Base-by-base conservation (phyloP, 2,113 vertebrate species). In the Xiphophorus couchianus region DNA sequence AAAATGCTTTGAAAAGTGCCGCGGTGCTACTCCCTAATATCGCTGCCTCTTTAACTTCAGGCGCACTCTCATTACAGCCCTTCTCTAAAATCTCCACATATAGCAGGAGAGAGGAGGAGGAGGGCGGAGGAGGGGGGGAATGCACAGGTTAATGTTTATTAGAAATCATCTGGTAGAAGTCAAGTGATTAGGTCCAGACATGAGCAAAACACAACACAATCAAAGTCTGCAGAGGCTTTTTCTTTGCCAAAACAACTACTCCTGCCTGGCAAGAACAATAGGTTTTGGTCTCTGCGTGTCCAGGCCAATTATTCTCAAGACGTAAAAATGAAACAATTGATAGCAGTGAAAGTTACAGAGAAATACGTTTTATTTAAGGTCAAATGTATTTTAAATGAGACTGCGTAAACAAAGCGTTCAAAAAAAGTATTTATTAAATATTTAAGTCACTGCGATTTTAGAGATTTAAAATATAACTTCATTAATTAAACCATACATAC, bases 1-100 rank as follows among this genome's bases (percentile, higher is more conserved):
- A 94, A 94, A 94, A 95, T 89, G 95, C 97, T 98, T 98, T 97
- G 97, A 98, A 98, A 98, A 96, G 93, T 94, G 94, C 96, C 95
- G 96, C 96, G 91, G 94, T 94, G 73, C 84, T 89, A 77, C 85
- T 90, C 85, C 84, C 89, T 90, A 90, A 94, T 88, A 93, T 90
- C 81, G 71, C 85, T 87, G 85, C 78, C 84, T 91, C 87, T 94
- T 89, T 92, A 87, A 92, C 92, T 93, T 77, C 69, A 86, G 75
- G 83, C 80, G 54, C 86, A 75, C 86, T 85, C 84, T 80, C 67
- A 66, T 76, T 78, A 88, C 42, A 63, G 42, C 68, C 51, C 35
- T 73, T 69, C 62, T 61, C 76, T 64, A 28, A 72, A 79, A 86
- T 66, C 63, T 74, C 28, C 30, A 15, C 14, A 28, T 37, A 66